Evolutionary conservation across 1,140 invertebrate genomes (phyloP).

Genomic region (Eubasilissa regina): DNA sequence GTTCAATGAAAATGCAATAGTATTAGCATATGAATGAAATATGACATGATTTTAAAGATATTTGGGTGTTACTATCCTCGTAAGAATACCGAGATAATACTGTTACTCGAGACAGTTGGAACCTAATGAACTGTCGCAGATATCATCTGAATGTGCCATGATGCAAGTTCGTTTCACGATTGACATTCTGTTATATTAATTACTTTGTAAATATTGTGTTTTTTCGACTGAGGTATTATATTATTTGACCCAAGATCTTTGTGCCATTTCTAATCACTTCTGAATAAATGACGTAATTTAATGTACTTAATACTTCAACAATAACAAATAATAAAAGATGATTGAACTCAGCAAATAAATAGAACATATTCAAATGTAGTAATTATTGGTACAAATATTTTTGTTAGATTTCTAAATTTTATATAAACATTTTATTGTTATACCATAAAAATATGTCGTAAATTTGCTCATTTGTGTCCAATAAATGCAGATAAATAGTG

Average conservation of each 20-base stretch:
- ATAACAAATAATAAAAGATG: neutral
- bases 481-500: slow-evolving; percentile 30
- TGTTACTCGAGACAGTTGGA: too few species aligned
- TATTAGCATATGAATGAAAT: too few species aligned
- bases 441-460: slow-evolving; percentile 30
- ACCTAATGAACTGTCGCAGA: too few species aligned
- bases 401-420: slow-evolving; percentile 47
- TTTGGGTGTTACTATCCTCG: too few species aligned
- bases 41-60: too few species aligned
- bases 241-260: slow-evolving; percentile 23
- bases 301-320: slow-evolving; percentile 12
- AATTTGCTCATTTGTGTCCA: slow-evolving; percentile 42
- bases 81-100: too few species aligned
- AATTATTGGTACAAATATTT: slow-evolving; percentile 45
- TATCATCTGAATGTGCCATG: slow-evolving; percentile 1
- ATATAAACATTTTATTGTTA: slow-evolving; percentile 37
- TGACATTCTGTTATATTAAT: neutral
- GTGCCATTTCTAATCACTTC: slow-evolving; percentile 11
- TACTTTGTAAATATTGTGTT: slow-evolving; percentile 28
- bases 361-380: slow-evolving; percentile 11
- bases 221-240: slow-evolving; percentile 20
- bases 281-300: neutral
- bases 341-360: neutral
- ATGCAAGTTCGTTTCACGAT: neutral
- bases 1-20: too few species aligned